Conservation (phyloP, 1,140 invertebrate species). For the Augochlora pura region DNA sequence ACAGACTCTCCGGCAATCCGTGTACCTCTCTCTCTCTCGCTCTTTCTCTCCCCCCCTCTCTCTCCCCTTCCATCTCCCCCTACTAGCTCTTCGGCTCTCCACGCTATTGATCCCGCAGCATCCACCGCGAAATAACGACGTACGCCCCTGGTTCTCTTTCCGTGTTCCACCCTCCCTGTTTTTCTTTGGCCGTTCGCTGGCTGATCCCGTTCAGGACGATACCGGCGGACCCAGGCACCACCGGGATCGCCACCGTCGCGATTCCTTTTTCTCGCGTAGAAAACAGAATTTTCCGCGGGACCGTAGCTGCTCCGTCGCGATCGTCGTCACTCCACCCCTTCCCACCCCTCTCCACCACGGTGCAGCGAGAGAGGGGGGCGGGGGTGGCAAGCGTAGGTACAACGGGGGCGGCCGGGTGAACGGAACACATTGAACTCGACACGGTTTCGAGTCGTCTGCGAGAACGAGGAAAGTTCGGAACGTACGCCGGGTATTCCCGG, state of each 20-base stretch:
- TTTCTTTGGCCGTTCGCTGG: constrained; percentile 6
- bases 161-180: constrained; percentile 10
- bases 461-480: constrained; percentile 31
- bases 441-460: constrained; percentile 36
- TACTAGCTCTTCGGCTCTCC: constrained; percentile 74
- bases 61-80: constrained; percentile 55
- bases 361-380: too few relatives aligned
- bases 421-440: constrained; percentile 32
- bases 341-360: too few relatives aligned
- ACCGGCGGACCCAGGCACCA: constrained; percentile 5
- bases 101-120: constrained; percentile 81
- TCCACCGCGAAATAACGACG: constrained; percentile 80
- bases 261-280: constrained; percentile 14
- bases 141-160: constrained; percentile 67
- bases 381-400: not conserved
- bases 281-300: constrained; percentile 11
- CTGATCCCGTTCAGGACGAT: constrained; percentile 10
- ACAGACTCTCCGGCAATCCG: constrained; percentile 39
- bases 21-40: constrained; percentile 31
- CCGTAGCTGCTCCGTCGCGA: not conserved
- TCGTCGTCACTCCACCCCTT: not conserved
- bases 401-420: not conserved
- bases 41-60: constrained; percentile 44
- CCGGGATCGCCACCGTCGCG: constrained; percentile 17
- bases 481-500: constrained; percentile 38